phyloP scores from a whole-genome alignment of 92 coral and sea anemone species.

The Ricordea florida region DNA sequence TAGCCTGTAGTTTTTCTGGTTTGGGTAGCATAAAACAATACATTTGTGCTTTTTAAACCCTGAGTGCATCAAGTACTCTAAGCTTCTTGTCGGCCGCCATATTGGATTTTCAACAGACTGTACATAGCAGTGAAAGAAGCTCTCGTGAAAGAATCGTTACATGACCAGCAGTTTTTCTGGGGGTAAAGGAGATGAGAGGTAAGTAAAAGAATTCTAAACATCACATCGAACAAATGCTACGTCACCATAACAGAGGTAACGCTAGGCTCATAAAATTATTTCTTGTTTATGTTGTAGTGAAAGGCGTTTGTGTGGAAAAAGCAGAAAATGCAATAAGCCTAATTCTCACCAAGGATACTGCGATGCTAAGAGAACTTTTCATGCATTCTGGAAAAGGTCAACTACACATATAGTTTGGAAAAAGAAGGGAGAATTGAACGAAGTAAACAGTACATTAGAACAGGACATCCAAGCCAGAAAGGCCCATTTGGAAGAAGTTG shows the following conservation, averaged over 20 bases:
- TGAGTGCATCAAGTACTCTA: too few relatives aligned
- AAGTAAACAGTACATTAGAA: neutral
- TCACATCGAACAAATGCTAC: too few relatives aligned
- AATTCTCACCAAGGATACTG: neutral
- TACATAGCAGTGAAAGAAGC: neutral
- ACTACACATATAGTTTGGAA: neutral
- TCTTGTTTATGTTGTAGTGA: neutral
- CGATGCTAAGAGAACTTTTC: neutral
- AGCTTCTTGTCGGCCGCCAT: too few relatives aligned
- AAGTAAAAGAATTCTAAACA: too few relatives aligned
- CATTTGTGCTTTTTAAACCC: too few relatives aligned
- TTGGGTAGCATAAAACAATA: too few relatives aligned
- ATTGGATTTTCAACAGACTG: neutral
- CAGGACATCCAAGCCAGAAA: neutral
- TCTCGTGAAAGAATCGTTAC: neutral
- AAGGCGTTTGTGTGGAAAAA: neutral
- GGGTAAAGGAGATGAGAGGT: too few relatives aligned
- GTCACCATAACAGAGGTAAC: too few relatives aligned
- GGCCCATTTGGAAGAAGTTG: neutral
- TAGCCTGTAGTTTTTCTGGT: too few relatives aligned
- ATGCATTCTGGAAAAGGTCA: neutral
- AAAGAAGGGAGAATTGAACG: neutral
- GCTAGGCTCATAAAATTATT: too few relatives aligned
- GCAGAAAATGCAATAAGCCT: neutral
- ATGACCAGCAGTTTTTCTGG: neutral